A percentile compares a stretch with the other conserved stretches of the same genome.
These are phyloP conservation scores for Phylloscopus trochiloides DNA, from an alignment of 2,113 vertebrate species.

Conservation along the genomic window DNA sequence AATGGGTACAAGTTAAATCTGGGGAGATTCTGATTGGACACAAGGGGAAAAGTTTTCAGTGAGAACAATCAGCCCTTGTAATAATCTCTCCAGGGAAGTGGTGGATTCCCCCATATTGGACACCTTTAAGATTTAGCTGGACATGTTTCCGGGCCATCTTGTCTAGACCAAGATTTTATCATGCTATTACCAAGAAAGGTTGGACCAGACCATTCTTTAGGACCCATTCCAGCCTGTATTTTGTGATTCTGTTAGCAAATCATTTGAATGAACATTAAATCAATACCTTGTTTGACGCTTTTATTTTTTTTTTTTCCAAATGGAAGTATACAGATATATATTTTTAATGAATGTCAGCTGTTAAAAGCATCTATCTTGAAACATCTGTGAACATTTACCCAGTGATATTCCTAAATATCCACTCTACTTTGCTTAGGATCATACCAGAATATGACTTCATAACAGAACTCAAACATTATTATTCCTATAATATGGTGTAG, in stretches of 20 bases:
- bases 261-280: not conserved
- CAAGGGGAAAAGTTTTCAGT: not conserved
- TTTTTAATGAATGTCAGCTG: not conserved
- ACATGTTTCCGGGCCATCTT: not conserved
- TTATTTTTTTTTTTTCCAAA: not conserved
- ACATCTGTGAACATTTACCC: not conserved
- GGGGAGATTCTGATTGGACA: not conserved
- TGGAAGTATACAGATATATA: rapidly evolving
- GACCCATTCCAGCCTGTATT: not conserved
- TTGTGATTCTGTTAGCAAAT: not conserved
- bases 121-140: not conserved
- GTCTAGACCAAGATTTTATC: not conserved
- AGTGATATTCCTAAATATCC: not conserved
- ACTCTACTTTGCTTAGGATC: not conserved
- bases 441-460: not conserved
- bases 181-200: not conserved
- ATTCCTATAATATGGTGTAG: not conserved
- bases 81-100: not conserved
- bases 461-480: not conserved
- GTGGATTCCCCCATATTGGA: not conserved
- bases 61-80: not conserved
- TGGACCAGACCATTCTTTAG: not conserved
- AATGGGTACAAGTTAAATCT: too few relatives aligned
- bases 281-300: not conserved
- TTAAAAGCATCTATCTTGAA: not conserved